Conservation (phyloP, 2,797 vertebrate genomes). For the Salarias fasciatus region DNA sequence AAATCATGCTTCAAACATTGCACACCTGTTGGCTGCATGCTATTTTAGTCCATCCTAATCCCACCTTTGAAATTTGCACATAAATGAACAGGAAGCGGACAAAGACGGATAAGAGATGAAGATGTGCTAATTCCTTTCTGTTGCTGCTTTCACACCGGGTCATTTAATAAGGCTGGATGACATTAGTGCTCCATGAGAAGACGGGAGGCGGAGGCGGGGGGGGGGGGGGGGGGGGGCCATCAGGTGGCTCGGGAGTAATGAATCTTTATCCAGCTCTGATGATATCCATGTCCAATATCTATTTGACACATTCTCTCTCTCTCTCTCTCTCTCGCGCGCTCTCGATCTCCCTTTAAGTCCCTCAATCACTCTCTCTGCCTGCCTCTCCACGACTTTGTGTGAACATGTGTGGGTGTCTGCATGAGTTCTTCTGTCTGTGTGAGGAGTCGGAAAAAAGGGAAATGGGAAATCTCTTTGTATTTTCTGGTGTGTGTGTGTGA, state of each 20-base stretch:
- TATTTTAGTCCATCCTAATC: conserved; percentile 2
- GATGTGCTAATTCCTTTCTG: conserved; percentile 53
- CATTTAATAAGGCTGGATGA: conserved; percentile 58
- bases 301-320: conserved; percentile 46
- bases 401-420: conserved; percentile 48
- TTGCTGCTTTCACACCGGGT: conserved; percentile 26
- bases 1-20: background rate
- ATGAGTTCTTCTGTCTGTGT: conserved; percentile 36
- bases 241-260: conserved; percentile 53
- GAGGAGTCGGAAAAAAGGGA: conserved; percentile 7
- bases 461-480: conserved; percentile 24
- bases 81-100: conserved; percentile 33
- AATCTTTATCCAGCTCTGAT: conserved; percentile 59
- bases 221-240: conserved; percentile 35
- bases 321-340: conserved; percentile 5
- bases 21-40: conserved; percentile 9
- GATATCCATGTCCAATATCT: conserved; percentile 55
- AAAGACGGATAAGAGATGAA: conserved; percentile 38
- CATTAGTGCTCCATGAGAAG: conserved; percentile 33
- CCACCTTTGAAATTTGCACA: conserved; percentile 34
- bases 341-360: conserved; percentile 16
- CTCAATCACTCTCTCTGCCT: conserved; percentile 29
- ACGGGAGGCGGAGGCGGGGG: conserved; percentile 19
- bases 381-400: conserved; percentile 16
- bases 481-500: conserved; percentile 11